Evolutionary conservation across 2,797 vertebrate genomes (phyloP).

Genomic region (Catostomus latipinnis): DNA sequence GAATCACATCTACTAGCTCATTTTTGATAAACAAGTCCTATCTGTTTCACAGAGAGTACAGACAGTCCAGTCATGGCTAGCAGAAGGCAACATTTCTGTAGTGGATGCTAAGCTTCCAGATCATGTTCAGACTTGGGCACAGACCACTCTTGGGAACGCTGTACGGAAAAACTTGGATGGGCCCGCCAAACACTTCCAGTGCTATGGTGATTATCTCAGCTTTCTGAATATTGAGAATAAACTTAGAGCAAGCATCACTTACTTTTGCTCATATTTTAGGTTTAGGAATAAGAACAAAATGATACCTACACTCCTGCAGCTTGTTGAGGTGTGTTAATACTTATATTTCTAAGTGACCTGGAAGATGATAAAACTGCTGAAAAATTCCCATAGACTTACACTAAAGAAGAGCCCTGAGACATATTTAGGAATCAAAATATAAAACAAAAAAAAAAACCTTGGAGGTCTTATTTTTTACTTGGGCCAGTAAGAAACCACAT

Average conservation of each 20-base stretch:
- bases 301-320: too few relatives aligned
- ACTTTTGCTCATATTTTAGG: not conserved
- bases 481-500: too few relatives aligned
- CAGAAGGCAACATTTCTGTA: conserved; percentile 65
- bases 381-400: too few relatives aligned
- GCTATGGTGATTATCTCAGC: conserved; percentile 80
- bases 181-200: conserved; percentile 81
- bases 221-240: conserved; percentile 37
- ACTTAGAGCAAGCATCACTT: not conserved
- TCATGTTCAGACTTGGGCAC: conserved; percentile 77
- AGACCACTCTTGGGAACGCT: conserved; percentile 71
- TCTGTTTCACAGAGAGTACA: conserved; percentile 76
- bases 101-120: conserved; percentile 82
- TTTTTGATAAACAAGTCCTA: not conserved
- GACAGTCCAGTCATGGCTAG: conserved; percentile 83
- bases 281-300: too few relatives aligned
- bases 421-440: too few relatives aligned
- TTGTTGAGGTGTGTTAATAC: too few relatives aligned
- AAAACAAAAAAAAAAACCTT: too few relatives aligned
- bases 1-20: not conserved
- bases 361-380: too few relatives aligned
- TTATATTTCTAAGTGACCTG: too few relatives aligned
- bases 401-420: too few relatives aligned
- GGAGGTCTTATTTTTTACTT: too few relatives aligned
- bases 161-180: conserved; percentile 81